Evolutionary conservation across 2,113 vertebrate species (phyloP).

Genomic region (Siniperca knerii): DNA sequence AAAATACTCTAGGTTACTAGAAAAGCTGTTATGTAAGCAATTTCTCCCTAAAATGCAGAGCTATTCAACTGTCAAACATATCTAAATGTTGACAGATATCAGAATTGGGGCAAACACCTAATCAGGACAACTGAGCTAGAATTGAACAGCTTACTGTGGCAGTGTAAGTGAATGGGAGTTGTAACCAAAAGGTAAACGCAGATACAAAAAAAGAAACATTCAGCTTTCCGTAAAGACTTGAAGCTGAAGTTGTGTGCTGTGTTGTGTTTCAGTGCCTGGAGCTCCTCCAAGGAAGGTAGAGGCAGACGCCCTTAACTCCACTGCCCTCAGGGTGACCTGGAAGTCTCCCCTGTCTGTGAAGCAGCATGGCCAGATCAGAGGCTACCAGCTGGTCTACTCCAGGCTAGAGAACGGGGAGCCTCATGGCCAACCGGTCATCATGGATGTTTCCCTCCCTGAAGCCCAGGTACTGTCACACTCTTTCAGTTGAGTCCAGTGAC

Average conservation of each 20-base stretch:
- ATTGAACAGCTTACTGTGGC: neutral
- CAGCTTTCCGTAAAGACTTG: neutral
- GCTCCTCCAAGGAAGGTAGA: constrained; percentile 95
- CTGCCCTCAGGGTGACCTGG: constrained; percentile 92
- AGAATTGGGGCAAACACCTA: neutral
- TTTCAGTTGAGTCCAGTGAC: neutral
- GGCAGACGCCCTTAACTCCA: constrained; percentile 92
- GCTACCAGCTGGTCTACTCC: constrained; percentile 96
- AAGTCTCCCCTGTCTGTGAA: constrained; percentile 91
- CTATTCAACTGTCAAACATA: too few species aligned
- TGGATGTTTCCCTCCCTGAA: constrained; percentile 91
- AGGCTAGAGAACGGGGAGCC: constrained; percentile 92
- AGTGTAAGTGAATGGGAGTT: neutral
- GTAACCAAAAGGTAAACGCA: neutral
- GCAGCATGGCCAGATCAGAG: constrained; percentile 93
- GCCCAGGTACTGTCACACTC: constrained; percentile 87
- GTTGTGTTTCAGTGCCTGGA: constrained; percentile 89
- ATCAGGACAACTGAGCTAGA: neutral
- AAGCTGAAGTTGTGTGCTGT: constrained; percentile 19
- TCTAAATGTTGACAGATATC: neutral
- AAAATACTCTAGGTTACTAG: neutral
- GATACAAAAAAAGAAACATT: neutral
- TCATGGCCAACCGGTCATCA: constrained; percentile 89
- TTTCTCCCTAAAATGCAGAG: too few species aligned
- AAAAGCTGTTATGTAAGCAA: neutral